Base-by-base conservation (phyloP, 2,113 vertebrate species). In the Poeciliopsis retropinna region DNA sequence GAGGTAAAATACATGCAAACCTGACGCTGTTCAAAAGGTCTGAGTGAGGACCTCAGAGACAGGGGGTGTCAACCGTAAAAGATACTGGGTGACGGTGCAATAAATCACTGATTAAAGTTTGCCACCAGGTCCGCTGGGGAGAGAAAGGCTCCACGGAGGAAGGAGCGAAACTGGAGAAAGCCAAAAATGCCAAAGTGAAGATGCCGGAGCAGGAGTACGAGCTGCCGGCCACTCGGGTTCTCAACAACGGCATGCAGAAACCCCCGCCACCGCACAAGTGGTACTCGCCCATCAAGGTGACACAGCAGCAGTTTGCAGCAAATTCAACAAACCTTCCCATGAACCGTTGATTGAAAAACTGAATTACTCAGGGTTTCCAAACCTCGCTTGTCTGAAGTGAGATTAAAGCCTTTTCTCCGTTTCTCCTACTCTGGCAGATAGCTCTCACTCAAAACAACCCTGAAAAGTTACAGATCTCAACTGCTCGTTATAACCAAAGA, bases 201-300 rank as follows among this genome's bases (percentile, higher is more conserved):
- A 97, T 98, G 97, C 98, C 98, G 0, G 97, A 98, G 29, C 97
- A 98, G 87, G 98, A 99, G 32, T 97, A 94, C 0, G 96, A 93
- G 66, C 92, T 86, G 41, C 90, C 94, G 0, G 95, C 96, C 28
- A 91, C 90, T 13, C 94, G 97, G 41, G 95, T 93, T 73, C 96
- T 98, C 5, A 97, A 94, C 54, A 97, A 95, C 64, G 93, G 94
- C 82, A 91, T 96, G 94, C 94, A 95, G 13, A 95, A 92, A 83
- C 92, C 95, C 1, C 92, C 86, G 0, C 95, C 95, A 1, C 95
- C 96, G 0, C 94, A 85, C 7, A 97, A 96, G 94, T 99, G 98
- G 98, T 99, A 98, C 88, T 98, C 98, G 0, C 97, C 98, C 0
- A 99, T 99, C 85, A 97, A 99, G 97, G 98, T 98, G 77, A 71